Evolutionary conservation across 2,797 vertebrate species (phyloP).

Genomic region (Hippocampus kuda): DNA sequence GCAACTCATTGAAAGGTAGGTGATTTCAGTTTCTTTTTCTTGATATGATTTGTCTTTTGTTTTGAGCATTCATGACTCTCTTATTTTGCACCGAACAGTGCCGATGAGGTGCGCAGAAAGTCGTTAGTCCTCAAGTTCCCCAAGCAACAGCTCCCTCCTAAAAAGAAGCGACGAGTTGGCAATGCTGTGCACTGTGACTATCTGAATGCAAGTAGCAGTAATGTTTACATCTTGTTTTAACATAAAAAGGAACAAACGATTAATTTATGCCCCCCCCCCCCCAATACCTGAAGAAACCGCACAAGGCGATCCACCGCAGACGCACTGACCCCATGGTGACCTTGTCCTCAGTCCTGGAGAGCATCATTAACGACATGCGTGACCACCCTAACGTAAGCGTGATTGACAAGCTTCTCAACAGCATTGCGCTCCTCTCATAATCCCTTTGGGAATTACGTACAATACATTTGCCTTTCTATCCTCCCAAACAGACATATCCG

Average conservation of each 20-base stretch:
- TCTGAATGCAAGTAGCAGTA: constrained; percentile 77
- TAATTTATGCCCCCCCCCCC: background rate
- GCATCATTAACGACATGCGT: constrained; percentile 95
- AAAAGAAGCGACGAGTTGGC: constrained; percentile 93
- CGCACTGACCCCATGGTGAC: constrained; percentile 98
- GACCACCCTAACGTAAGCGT: constrained; percentile 85
- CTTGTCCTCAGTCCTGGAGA: constrained; percentile 89
- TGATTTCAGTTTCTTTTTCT: background rate
- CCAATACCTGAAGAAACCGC: constrained; percentile 74
- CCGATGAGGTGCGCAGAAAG: constrained; percentile 94
- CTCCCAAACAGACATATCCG: constrained; percentile 80
- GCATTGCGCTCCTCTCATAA: background rate
- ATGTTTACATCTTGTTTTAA: background rate
- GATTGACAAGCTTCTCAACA: background rate
- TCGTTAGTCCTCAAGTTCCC: constrained; percentile 97
- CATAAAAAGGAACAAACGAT: background rate
- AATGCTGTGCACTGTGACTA: constrained; percentile 96
- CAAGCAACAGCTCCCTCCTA: constrained; percentile 93
- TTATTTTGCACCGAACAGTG: constrained; percentile 58
- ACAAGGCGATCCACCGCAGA: constrained; percentile 94
- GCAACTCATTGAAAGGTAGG: constrained; percentile 94
- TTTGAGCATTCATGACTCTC: background rate
- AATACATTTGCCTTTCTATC: background rate
- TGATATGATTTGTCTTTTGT: background rate
- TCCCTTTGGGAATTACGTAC: background rate